Evolutionary conservation across 2,888 invertebrate species (phyloP), one percentile per base, ranked within the genome.

Genomic region (Adineta ricciae): DNA sequence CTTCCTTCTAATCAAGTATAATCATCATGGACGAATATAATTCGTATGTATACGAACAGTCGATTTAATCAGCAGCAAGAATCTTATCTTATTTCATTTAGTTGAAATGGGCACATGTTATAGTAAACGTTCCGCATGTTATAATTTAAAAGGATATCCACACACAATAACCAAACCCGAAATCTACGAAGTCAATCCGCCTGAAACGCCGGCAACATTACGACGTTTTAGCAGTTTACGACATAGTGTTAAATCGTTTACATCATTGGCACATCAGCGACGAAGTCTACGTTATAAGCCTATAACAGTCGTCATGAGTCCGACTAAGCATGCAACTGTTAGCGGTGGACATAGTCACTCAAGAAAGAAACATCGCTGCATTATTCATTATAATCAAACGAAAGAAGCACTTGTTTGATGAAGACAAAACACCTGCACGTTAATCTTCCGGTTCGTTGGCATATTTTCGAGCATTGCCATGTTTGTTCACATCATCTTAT

Each of bases 21-120:
- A 64, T 32, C 32, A 64, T 64, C 16, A 64, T 64, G 32, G 64
- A 64, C 64, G 32, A 64, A 64, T 32, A 36, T 19, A 4, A 64
- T 32, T 27, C 32, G 64, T 32, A 64, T 36, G 64, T 50, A 50
- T 50, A 64, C 5, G 16, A 16, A 64, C 5, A 64, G n/a, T 64
- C 32, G 24, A 32, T 64, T 32, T 32, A 27, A 16, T 27, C 32
- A 14, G 27, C 32, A 32, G 24, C 32, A 14, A 64, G 1, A 8
- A 64, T 24, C 46, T 46, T 46, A 46, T 46, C 46, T 46, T 8
- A 8, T 46, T 46, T 46, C n/a, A n/a, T n/a, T 8, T 46, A 46
- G 46, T 46, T 46, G 46, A 78, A 78, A 78, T 78, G 78, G 78
- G 78, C 41, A 41, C 78, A 78, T 78, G 78, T 41, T 78, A 78